phyloP scores from a whole-genome alignment of 1,140 invertebrate genomes.

The Penaeus japonicus region DNA sequence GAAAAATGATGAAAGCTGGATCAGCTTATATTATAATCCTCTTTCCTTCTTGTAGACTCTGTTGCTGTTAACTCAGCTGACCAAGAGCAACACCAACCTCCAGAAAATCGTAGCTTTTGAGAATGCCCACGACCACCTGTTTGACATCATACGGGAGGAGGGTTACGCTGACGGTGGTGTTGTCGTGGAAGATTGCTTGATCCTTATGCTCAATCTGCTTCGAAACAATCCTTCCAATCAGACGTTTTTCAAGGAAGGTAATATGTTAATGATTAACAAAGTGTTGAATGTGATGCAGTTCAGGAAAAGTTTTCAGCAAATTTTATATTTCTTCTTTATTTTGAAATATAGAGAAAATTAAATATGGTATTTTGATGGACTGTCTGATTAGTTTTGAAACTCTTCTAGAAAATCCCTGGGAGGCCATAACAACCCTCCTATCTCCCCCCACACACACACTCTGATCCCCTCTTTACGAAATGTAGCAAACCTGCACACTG shows the following conservation, averaged over 20 bases:
- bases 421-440: too few species aligned
- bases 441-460: too few species aligned
- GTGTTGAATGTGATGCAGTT: too few species aligned
- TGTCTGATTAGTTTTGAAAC: too few species aligned
- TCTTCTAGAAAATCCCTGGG: too few species aligned
- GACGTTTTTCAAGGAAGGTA: conserved; percentile 97
- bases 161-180: conserved; percentile 95
- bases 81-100: conserved; percentile 95
- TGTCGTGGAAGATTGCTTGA: conserved; percentile 96
- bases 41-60: conserved; percentile 71
- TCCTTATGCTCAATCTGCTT: conserved; percentile 93
- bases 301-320: too few species aligned
- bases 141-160: conserved; percentile 92
- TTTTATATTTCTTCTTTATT: too few species aligned
- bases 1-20: background rate
- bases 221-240: conserved; percentile 97
- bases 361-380: too few species aligned
- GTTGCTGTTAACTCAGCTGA: conserved; percentile 90
- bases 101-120: conserved; percentile 99
- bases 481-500: too few species aligned
- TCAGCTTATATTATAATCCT: background rate
- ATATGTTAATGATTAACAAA: background rate
- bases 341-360: too few species aligned
- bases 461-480: too few species aligned
- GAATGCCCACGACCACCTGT: conserved; percentile 95